Conservation (phyloP, 2,888 invertebrate species). For the Noctua comes region DNA sequence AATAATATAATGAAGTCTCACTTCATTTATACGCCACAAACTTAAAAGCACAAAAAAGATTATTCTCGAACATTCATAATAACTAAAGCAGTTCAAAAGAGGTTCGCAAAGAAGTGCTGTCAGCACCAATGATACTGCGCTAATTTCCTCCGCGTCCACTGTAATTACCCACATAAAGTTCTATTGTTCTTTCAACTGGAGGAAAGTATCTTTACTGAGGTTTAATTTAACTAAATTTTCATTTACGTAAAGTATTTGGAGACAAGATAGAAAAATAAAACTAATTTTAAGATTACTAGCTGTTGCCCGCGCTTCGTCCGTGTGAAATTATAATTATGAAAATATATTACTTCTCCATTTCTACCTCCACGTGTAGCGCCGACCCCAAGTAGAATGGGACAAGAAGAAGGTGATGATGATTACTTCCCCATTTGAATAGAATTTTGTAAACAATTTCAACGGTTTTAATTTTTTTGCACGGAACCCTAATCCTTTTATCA, state of each 20-base stretch:
- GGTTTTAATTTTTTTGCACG: too few species aligned
- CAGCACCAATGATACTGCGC: conserved; percentile 74
- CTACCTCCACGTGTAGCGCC: too few species aligned
- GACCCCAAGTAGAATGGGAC: too few species aligned
- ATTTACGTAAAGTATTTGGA: background rate
- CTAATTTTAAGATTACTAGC: background rate
- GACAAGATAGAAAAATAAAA: background rate
- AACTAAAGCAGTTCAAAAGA: conserved; percentile 36
- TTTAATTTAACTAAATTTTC: background rate
- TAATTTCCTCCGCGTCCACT: conserved; percentile 84
- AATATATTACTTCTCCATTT: too few species aligned
- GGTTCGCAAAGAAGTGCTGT: conserved; percentile 47
- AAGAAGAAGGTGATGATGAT: too few species aligned
- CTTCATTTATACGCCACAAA: conserved; percentile 19
- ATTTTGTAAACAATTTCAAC: too few species aligned
- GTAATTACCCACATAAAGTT: conserved; percentile 83
- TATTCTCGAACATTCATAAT: conserved; percentile 40
- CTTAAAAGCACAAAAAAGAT: conserved; percentile 9
- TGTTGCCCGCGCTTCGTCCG: background rate
- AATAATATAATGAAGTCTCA: background rate
- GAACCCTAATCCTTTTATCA: too few species aligned
- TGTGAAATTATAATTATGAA: too few species aligned
- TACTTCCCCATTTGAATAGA: too few species aligned
- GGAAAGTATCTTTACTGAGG: conserved; percentile 45
- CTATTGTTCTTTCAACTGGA: conserved; percentile 77